These are phyloP conservation scores for Pangasius djambal DNA, from an alignment of 2,797 vertebrate genomes.

Conservation along the genomic window DNA sequence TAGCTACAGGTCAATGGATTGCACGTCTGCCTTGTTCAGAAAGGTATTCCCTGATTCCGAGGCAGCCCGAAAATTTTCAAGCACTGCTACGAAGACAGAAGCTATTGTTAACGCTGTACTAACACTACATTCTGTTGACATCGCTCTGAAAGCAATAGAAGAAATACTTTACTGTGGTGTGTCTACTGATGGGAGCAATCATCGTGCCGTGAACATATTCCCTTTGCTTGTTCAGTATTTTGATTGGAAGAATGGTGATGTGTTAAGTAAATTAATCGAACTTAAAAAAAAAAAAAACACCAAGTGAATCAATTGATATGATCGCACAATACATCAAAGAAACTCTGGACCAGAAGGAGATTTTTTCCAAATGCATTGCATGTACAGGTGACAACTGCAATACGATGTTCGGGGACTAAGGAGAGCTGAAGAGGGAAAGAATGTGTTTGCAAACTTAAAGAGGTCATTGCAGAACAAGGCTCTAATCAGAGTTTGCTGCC, in stretches of 20 bases:
- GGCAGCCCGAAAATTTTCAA: background rate
- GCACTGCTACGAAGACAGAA: constrained; percentile 25
- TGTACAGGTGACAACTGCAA: constrained; percentile 43
- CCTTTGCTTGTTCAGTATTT: constrained; percentile 41
- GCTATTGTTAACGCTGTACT: constrained; percentile 2
- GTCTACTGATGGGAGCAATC: constrained; percentile 28
- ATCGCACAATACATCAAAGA: constrained; percentile 35
- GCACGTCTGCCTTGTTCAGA: constrained; percentile 14
- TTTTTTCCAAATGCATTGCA: constrained; percentile 18
- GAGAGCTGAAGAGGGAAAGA: background rate
- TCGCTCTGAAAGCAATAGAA: constrained; percentile 35
- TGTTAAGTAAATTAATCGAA: constrained; percentile 36
- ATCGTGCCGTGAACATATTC: constrained; percentile 26
- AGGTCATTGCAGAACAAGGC: background rate
- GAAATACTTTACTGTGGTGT: constrained; percentile 5
- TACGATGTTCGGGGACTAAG: background rate
- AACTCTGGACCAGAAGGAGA: constrained; percentile 22
- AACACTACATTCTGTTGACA: constrained; percentile 20
- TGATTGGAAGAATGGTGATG: constrained; percentile 45
- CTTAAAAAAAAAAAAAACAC: constrained; percentile 16
- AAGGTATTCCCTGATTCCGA: constrained; percentile 27
- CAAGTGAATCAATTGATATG: constrained; percentile 28
- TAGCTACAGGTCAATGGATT: constrained; percentile 38
- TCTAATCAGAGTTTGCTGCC: background rate
- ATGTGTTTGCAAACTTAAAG: background rate